Evolutionary conservation across 2,113 vertebrate species (phyloP), one percentile per base, ranked within the genome.

Genomic region (Ornithorhynchus anatinus): DNA sequence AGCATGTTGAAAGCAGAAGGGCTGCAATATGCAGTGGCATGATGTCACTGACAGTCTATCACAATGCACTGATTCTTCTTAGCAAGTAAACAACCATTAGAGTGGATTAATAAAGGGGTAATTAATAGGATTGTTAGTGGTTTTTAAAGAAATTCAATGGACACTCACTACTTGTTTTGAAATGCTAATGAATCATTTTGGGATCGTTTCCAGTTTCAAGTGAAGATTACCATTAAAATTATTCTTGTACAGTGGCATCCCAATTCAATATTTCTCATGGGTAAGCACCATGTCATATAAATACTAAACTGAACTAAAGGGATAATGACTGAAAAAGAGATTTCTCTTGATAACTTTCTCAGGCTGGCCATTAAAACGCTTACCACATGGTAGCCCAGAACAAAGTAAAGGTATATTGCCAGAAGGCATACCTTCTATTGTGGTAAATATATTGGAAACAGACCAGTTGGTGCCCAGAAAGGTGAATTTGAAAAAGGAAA

Each of bases 101-200:
- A n/a, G 14, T 59, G 71, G 45, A 62, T 36, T 73, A 38, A 72
- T 47, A 61, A 54, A 27, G 1, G 23, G 33, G 51, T 37, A 27
- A n/a, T 72, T 59, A 74, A 61, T 57, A 72, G 48, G 57, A 68
- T 10, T 2, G 1, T 61, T 77, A 61, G 40, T 48, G 63, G 72
- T 53, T 39, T 44, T 48, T 9, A 65, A 64, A 81, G 61, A 15
- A 25, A 68, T 60, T 13, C 63, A 75, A 57, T 40, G 42, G 13
- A 16, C 56, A 53, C 10, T 71, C 66, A 33, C 50, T 80, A 33
- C 65, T 42, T 64, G 35, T 67, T 82, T 68, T 61, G 66, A 83
- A 81, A 82, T 81, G 79, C 25, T 56, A 80, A 81, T 59, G 42
- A 59, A 59, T 37, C 52, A 19, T 48, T 33, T 4, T 27, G n/a